These are phyloP conservation scores for Pelecanus crispus DNA, from an alignment of 2,113 vertebrate species.

Conservation along the genomic window DNA sequence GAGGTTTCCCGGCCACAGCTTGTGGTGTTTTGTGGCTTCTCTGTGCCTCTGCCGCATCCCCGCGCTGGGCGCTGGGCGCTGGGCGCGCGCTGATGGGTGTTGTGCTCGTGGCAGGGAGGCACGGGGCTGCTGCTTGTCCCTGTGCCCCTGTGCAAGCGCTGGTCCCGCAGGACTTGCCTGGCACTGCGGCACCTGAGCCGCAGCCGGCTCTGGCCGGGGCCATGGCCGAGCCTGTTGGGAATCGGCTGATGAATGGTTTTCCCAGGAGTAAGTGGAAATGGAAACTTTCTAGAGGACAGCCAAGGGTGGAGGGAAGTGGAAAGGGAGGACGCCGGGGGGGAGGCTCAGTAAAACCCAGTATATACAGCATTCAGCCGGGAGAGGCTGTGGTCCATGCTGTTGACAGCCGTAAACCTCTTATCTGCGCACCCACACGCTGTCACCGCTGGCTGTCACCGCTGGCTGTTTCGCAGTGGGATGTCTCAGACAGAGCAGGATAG, in stretches of 20 bases:
- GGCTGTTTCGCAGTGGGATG: fast-evolving
- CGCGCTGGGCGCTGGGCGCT: fast-evolving
- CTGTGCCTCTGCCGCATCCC: fast-evolving
- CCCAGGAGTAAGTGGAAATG: not conserved
- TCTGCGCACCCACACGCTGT: fast-evolving
- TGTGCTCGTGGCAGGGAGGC: not conserved
- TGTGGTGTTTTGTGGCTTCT: not conserved
- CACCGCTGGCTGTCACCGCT: fast-evolving
- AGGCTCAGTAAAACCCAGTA: fast-evolving
- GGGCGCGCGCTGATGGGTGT: not conserved
- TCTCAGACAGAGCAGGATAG: fast-evolving
- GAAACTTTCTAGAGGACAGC: not conserved
- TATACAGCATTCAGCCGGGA: fast-evolving
- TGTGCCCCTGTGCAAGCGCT: fast-evolving
- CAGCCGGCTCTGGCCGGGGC: not conserved
- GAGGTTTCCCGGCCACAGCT: not conserved
- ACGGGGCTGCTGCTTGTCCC: not conserved
- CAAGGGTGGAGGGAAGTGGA: not conserved
- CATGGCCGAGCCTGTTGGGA: fast-evolving
- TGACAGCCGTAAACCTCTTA: not conserved
- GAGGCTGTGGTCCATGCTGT: fast-evolving
- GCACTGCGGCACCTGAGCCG: not conserved
- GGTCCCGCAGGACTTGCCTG: not conserved
- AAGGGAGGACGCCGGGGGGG: not conserved
- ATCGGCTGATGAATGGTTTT: not conserved